Conservation (phyloP, 2,888 invertebrate genomes). For the Andrena praecox region DNA sequence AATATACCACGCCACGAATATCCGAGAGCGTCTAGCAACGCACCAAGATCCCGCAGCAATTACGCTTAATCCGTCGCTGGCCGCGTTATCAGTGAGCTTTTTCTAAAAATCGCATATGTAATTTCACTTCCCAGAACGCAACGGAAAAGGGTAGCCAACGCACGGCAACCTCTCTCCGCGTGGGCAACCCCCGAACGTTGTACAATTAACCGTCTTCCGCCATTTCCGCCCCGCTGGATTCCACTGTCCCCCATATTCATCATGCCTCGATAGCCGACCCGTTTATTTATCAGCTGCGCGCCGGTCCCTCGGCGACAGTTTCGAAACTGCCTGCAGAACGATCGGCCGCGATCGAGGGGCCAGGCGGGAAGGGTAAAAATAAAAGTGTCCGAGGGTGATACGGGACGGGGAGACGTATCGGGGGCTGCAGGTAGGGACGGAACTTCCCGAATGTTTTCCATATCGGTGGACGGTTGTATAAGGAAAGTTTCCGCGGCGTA, state of each 20-base stretch:
- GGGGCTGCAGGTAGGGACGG: conserved; percentile 40
- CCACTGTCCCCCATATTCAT: conserved; percentile 3
- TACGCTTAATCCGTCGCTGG: background rate
- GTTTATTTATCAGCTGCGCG: conserved; percentile 36
- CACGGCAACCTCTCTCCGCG: background rate
- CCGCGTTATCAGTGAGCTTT: background rate
- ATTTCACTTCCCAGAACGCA: no score
- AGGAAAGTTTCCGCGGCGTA: conserved; percentile 74
- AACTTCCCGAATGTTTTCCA: conserved; percentile 76
- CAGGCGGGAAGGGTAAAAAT: conserved; percentile 40
- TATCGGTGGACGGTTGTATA: conserved; percentile 75
- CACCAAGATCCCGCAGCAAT: background rate
- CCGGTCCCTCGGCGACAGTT: conserved; percentile 25
- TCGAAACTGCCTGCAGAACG: conserved; percentile 6
- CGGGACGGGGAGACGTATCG: conserved; percentile 19
- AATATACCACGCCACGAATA: background rate
- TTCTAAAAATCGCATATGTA: no score
- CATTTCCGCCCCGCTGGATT: background rate
- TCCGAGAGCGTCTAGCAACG: background rate
- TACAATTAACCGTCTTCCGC: background rate
- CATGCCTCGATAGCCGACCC: background rate
- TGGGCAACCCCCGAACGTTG: conserved; percentile 3
- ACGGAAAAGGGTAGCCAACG: no score
- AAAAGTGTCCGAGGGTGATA: conserved; percentile 22
- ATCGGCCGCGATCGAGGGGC: conserved; percentile 30